Base-by-base conservation (phyloP, 2,113 vertebrate species). In the Erinaceus europaeus region DNA sequence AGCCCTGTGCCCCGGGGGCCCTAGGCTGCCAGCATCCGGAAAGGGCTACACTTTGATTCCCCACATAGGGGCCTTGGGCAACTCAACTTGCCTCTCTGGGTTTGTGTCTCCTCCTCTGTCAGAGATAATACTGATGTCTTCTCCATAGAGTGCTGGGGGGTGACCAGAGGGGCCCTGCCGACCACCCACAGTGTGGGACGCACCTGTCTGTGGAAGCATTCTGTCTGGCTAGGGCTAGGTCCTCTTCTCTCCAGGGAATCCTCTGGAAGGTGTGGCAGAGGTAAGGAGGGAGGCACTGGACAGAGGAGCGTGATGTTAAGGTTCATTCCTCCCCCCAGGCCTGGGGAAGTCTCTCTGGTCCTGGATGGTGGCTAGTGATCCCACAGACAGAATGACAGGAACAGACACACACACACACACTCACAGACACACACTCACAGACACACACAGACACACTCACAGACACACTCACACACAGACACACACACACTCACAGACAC, bases 121-220 rank as follows among this genome's bases (percentile, higher is more conserved):
- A 36, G 20, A 10, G 52, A 18, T 40, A 27, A 9, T 42, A 53
- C 52, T 52, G 4, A 23, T 23, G 1, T 15, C 68, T 55, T 42
- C 36, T 93, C 91, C 53, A 71, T 90, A 88, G 84, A 93, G 50
- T 34, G 2, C 9, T 2, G 23, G n/a, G n/a, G n/a, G n/a, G n/a
- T 46, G 44, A 78, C 32, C 11, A 42, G 38, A 57, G 8, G 21
- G 27, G 9, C 13, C 18, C 25, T 25, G 2, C 3, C 62, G 52
- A 84, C 29, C 11, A 18, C 15, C 29, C 10, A 3, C 34, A 6
- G 32, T 21, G 2, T 21, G 20, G 59, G 29, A 11, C 11, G 20
- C 9, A 29, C 17, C 75, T 2, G 3, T 48, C 55, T 53, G 38
- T 48, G 59, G 72, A 69, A 65, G 8, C 11, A 12, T 17, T 21